Base-by-base conservation (phyloP, 1,140 invertebrate species). In the Anastrepha ludens region DNA sequence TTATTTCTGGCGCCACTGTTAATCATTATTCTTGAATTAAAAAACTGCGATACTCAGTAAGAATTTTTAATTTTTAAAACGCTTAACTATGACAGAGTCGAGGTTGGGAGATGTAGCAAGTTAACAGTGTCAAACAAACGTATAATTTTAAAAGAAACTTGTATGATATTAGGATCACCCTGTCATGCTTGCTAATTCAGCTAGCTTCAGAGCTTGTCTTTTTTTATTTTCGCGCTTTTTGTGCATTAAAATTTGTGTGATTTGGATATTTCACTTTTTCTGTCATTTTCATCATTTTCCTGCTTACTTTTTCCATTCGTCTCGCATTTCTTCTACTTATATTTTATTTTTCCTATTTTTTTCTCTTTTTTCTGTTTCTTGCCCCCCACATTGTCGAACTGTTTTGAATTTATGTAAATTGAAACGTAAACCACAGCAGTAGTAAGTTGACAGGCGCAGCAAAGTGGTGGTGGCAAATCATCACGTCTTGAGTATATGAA, bases 321-420 rank as follows among this genome's bases (percentile, higher is more conserved):
- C 29, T 29, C 29, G 29, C 29, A 29, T 29, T 29, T 29, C 29
- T 29, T 29, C 29, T 29, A 81, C 29, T 55, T 29, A n/a, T 55
- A 50, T 78, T 78, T 6, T 20, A 78, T 58, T 41, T 41, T 78
- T 8, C 5, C 55, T 78, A 2, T 29, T 67, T n/a, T 47, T 13
- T 74, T 74, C 9, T 7, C 29, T 0, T 74, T 8, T 50, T 50
- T 74, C 44, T 17, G 2, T 50, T 9, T 15, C 55, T 17, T 1
- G 8, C 44, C 17, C 1, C 74, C 3, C 1, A 50, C 47, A n/a
- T n/a, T 20, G 47, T 3, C 8, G 74, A 11, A 81, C 44, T 81
- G 44, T 58, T 81, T 81, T 55, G 47, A 55, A 81, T 81, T 81
- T 55, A 29, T 29, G 29, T 29, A 81, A 81, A 81, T 81, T 29